Base-by-base conservation (phyloP, 2,888 invertebrate species). In the Arrhopalites spinosus region DNA sequence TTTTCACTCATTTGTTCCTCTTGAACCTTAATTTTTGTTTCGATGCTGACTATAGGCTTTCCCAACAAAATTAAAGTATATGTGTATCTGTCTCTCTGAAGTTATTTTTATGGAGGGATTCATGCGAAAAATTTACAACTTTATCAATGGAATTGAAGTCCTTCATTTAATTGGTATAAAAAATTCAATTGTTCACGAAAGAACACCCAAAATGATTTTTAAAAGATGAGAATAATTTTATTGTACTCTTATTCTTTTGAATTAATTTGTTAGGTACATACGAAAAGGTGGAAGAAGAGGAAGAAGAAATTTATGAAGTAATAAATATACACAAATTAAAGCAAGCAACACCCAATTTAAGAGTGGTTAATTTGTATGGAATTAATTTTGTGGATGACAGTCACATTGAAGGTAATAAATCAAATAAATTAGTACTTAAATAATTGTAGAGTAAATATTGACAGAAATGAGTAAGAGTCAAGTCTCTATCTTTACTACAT, bases 51-150 rank as follows among this genome's bases (percentile, higher is more conserved):
- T 83, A 29, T 95, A 98, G 87, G 94, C 96, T 23, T 99, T 99
- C 85, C 99, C 99, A 1, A 97, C 98, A 13, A 97, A 98, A 86
- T 88, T 99, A 76, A 91, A 92, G 64, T 97, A 96, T 86, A 90
- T 98, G 87, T 95, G 95, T 86, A 94, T 99, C 84, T 99, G 99
- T 83, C 88, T 99, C 56, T 98, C 97, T 0, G 99, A 99, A 86
- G 98, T 99, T 80, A 99, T 99, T 86, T 99, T 99, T 87, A 95
- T 99, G 93, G 99, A 99, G 86, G 99, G 99, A 17, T 99, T 99
- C 86, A 98, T 99, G 96, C 88, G 99, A 81, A 97, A 99, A 87
- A 99, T 99, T 80, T 99, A 99, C 87, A 98, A 98, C 86, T 99
- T 98, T 84, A 96, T 99, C 84, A 98, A 98, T 82, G 98, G 98